Evolutionary conservation across 2,113 vertebrate genomes (phyloP).

Genomic region (Sebastes fasciatus): DNA sequence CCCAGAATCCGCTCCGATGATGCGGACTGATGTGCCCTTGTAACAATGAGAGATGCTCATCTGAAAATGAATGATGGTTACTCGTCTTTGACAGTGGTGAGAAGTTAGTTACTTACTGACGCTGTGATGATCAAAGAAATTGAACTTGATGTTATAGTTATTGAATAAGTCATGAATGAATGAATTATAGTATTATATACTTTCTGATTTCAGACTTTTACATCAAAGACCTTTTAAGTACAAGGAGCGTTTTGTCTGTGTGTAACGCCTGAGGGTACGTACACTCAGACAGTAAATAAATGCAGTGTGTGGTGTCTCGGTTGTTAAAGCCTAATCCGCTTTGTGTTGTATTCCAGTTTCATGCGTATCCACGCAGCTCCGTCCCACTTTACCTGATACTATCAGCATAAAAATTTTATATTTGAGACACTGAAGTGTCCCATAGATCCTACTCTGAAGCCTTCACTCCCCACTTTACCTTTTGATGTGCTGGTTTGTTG

Average conservation of each 20-base stretch:
- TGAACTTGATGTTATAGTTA: not conserved
- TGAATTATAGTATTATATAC: not conserved
- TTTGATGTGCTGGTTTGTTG: conserved; percentile 17
- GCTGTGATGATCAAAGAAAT: not conserved
- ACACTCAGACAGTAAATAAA: conserved; percentile 11
- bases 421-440: conserved; percentile 28
- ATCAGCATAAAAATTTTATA: conserved; percentile 29
- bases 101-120: conserved; percentile 18
- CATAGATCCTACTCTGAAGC: conserved; percentile 15
- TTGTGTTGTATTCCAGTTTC: conserved; percentile 17
- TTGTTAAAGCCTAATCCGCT: conserved; percentile 3
- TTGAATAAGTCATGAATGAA: not conserved
- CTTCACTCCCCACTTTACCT: conserved; percentile 14
- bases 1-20: conserved; percentile 77
- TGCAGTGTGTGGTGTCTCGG: not conserved
- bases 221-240: not conserved
- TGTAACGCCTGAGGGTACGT: conserved; percentile 22
- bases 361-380: not conserved
- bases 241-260: conserved; percentile 12
- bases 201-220: not conserved
- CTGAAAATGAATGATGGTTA: conserved; percentile 43
- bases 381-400: conserved; percentile 20
- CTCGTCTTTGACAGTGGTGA: conserved; percentile 32
- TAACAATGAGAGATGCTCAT: conserved; percentile 58
- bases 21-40: conserved; percentile 67